phyloP scores from a whole-genome alignment of 2,888 invertebrate species.

The Lumbricus terrestris region DNA sequence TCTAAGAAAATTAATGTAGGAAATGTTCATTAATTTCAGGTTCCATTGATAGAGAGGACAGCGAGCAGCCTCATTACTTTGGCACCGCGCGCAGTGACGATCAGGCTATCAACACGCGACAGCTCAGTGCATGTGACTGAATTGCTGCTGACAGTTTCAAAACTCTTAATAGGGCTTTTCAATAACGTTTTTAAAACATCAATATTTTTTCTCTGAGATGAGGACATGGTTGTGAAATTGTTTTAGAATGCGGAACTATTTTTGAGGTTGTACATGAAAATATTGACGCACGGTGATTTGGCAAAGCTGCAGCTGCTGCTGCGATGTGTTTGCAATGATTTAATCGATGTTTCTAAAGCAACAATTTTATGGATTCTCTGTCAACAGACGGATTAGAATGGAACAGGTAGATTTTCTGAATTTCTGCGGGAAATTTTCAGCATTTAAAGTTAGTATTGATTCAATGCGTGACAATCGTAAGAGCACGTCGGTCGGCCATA shows the following conservation, averaged over 20 bases:
- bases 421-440: not conserved
- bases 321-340: not conserved
- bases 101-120: not conserved
- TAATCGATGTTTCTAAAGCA: not conserved
- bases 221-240: not conserved
- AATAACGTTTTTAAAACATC: not conserved
- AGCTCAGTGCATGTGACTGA: not conserved
- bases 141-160: not conserved
- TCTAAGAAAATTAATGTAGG: no score
- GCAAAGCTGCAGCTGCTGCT: not conserved
- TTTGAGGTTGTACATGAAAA: not conserved
- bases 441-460: not conserved
- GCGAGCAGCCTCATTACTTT: not conserved
- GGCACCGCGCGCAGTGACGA: not conserved
- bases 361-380: not conserved
- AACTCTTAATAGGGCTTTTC: not conserved
- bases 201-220: not conserved
- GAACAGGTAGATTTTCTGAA: not conserved
- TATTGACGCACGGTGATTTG: slow-evolving; percentile 3
- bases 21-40: not conserved
- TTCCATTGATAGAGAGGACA: not conserved
- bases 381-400: not conserved
- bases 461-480: not conserved
- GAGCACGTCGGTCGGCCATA: not conserved
- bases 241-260: not conserved